Evolutionary conservation across 2,797 vertebrate genomes (phyloP), one percentile per base, ranked within the genome.

Genomic region (Myotis planiceps): DNA sequence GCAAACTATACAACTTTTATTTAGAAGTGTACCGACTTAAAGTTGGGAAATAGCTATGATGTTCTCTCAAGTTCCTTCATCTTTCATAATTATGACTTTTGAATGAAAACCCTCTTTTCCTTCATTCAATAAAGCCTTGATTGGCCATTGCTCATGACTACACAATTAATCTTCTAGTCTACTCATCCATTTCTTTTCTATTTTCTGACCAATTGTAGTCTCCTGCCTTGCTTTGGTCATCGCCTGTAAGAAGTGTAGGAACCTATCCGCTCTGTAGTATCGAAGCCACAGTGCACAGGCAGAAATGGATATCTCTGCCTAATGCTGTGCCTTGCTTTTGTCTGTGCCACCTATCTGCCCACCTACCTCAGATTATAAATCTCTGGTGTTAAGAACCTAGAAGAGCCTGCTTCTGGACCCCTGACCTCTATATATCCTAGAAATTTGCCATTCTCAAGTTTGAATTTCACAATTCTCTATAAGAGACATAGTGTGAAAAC

Each of bases 381-480:
- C 6, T 84, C 66, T 63, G 32, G 29, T 71, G 13, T 34, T 82
- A 92, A 92, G 34, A 66, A 79, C 6, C 3, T 51, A 18, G 42
- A 63, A 74, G 5, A 53, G 21, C 13, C 74, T 80, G 39, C 27
- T 92, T 85, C 42, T 27, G 68, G 60, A 65, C 34, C 12, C 39
- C 39, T 65, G 25, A 58, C 32, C 13, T 66, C 80, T 47, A 34
- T 23, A 49, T 32, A 42, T 39, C 12, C 15, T 71, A 49, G 32
- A 90, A 76, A 92, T 66, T 10, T 65, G 15, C 23, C 47, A 85
- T 92, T 82, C 63, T 94, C 7, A 84, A 32, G 32, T 86, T 47
- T 88, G 42, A 84, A 85, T 93, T 88, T 93, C 32, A 82, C 80
- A 83, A 92, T 91, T 88, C 78, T 34, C 75, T 51, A 47, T 68